Evolutionary conservation across 2,888 invertebrate genomes (phyloP), one percentile per base, ranked within the genome.

Genomic region (Zaprionus bogoriensis): DNA sequence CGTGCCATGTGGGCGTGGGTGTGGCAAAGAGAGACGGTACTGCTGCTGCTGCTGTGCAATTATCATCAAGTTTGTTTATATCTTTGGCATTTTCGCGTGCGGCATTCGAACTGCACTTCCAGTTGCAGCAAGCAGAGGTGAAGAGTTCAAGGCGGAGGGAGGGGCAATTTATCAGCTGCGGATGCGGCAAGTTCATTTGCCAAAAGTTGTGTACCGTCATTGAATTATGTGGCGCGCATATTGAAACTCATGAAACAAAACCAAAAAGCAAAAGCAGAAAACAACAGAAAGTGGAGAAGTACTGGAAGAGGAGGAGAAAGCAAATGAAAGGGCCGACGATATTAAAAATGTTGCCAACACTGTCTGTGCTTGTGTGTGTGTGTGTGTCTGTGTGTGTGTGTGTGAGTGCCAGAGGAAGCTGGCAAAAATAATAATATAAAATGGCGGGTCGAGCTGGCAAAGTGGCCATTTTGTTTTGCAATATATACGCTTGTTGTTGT

Each of bases 401-500:
- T 39, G 28, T 41, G 42, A 17, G 52, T 19, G 23, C 32, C 19
- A 45, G n/a, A 42, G 62, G 63, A 83, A 83, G 69, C 64, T 42
- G 65, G 74, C 53, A 58, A 65, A 81, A 81, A 73, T 73, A 83
- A 86, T 75, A 80, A 82, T 77, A 78, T 72, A 71, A 82, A 87
- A 85, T 87, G 87, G 76, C 66, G 82, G 60, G 51, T 59, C 62
- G 68, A 41, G 58, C 47, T 73, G 72, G 46, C 25, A 51, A 70
- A 77, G 69, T 72, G 68, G 77, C 74, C 74, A 79, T 79, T 79
- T 80, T 67, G 77, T 72, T 71, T 68, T 61, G 74, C 62, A 67
- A 75, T 69, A 67, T 77, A 71, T 74, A 27, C 10, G 32, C 51
- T 66, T 52, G 23, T 46, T 61, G 48, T 39, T 52, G 59, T 64